Percentiles rank a stretch among this genome's conserved stretches.
Evolutionary conservation across 2,113 vertebrate species (phyloP).

Genomic region (Rutilus rutilus): DNA sequence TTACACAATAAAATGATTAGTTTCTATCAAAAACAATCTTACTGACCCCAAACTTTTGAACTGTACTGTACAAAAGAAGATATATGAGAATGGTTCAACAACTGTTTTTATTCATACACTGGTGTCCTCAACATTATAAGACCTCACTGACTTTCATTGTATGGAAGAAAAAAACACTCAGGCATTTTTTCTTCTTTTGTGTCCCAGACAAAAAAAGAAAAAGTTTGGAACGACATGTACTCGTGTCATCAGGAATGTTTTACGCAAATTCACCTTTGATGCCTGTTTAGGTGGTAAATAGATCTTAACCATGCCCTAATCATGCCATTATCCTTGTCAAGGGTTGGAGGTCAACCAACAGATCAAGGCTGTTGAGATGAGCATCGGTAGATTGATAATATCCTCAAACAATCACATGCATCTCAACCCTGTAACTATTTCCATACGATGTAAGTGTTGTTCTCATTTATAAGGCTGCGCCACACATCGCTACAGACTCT

Average conservation of each 20-base stretch:
- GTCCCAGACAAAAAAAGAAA: not conserved
- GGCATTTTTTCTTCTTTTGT: not conserved
- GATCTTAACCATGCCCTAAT: conserved; percentile 67
- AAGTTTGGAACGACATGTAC: not conserved
- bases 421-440: conserved; percentile 74
- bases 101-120: not conserved
- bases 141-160: not conserved
- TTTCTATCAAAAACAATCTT: not conserved
- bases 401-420: conserved; percentile 67
- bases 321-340: conserved; percentile 74
- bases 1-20: not conserved
- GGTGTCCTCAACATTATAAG: not conserved
- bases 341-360: conserved; percentile 76
- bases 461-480: conserved; percentile 75
- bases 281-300: conserved; percentile 68
- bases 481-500: conserved; percentile 67
- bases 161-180: not conserved
- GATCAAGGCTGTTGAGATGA: conserved; percentile 65
- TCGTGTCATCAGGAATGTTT: not conserved
- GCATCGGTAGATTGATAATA: conserved; percentile 75
- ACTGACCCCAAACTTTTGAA: not conserved
- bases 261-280: not conserved
- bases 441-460: conserved; percentile 78
- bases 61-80: not conserved
- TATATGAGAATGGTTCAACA: not conserved